Evolutionary conservation across 2,888 invertebrate genomes (phyloP).

Genomic region (Taphrorychus bicolor): DNA sequence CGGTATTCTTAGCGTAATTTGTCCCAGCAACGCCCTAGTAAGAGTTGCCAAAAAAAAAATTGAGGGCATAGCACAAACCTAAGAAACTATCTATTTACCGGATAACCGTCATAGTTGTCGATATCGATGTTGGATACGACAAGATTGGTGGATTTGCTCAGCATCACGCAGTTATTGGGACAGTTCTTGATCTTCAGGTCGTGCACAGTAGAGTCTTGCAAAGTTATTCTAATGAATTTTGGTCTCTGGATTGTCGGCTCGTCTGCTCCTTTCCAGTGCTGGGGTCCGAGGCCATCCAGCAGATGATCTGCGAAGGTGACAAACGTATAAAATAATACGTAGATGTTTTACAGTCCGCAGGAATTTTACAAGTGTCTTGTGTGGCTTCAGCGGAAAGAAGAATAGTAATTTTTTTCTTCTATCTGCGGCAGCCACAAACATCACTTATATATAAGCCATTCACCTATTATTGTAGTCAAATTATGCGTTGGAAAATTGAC

Average conservation of each 20-base stretch:
- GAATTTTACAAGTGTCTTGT: too few species aligned
- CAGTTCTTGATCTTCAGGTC: conserved; percentile 41
- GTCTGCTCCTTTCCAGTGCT: conserved; percentile 31
- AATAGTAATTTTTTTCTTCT: too few species aligned
- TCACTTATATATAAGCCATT: too few species aligned
- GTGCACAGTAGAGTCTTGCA: conserved; percentile 30
- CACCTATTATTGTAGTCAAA: too few species aligned
- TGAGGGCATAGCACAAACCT: too few species aligned
- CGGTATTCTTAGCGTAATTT: conserved; percentile 40
- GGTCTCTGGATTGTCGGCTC: conserved; percentile 26
- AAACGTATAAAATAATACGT: too few species aligned
- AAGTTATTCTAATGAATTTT: conserved; percentile 20
- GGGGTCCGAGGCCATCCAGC: conserved; percentile 28
- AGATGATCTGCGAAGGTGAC: conserved; percentile 33
- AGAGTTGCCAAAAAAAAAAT: not conserved
- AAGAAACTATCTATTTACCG: conserved; percentile 23
- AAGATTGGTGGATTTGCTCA: conserved; percentile 31
- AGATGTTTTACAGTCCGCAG: too few species aligned
- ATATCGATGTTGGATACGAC: conserved; percentile 33
- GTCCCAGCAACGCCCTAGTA: conserved; percentile 31
- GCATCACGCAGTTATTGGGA: conserved; percentile 39
- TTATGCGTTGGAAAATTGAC: too few species aligned
- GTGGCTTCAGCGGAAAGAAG: too few species aligned
- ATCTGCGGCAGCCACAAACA: too few species aligned
- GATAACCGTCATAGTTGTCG: conserved; percentile 41